These are phyloP conservation scores for Eupithecia exiguata DNA, from an alignment of 2,888 invertebrate genomes.

Conservation along the genomic window DNA sequence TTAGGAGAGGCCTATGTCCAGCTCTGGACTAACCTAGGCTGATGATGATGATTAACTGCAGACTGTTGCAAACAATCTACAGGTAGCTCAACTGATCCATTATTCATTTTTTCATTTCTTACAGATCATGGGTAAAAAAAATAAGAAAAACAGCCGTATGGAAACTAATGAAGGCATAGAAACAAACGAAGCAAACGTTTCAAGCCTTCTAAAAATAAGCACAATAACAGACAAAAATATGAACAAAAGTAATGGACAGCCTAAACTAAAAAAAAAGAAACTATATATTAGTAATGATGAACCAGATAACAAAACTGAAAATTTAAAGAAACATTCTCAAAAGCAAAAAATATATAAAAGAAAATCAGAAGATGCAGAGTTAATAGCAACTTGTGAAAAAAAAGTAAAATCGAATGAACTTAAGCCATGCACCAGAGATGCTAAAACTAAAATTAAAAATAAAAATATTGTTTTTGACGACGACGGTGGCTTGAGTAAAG, in stretches of 20 bases:
- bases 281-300: neutral
- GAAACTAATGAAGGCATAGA: neutral
- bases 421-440: no score
- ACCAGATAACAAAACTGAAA: neutral
- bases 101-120: slow-evolving; percentile 1
- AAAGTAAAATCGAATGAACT: neutral
- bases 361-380: neutral
- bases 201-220: neutral
- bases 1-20: no score
- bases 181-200: neutral
- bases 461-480: neutral
- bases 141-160: neutral
- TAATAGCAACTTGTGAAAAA: neutral
- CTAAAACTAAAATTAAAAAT: slow-evolving; percentile 2
- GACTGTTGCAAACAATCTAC: no score
- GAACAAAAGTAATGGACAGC: neutral
- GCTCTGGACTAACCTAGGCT: no score
- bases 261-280: neutral
- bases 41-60: no score
- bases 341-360: neutral
- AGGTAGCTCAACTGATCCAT: no score
- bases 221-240: neutral
- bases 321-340: neutral
- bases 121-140: slow-evolving; percentile 10
- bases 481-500: neutral